Evolutionary conservation across 2,113 vertebrate species (phyloP).

Genomic region (Xiphorhynchus elegans): DNA sequence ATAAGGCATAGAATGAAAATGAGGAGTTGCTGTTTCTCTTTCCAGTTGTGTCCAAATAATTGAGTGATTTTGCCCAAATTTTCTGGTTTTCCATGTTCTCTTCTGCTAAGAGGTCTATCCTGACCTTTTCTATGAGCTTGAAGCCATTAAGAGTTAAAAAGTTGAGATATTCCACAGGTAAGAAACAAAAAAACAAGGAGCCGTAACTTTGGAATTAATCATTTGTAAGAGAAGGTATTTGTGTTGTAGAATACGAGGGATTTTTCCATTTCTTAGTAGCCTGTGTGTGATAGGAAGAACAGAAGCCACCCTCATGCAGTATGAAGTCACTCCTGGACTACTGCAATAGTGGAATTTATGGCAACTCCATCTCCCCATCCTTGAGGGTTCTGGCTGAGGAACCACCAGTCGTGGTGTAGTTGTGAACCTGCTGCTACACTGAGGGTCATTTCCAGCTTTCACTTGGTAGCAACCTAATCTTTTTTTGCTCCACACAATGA

Average conservation of each 20-base stretch:
- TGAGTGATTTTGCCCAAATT: neutral
- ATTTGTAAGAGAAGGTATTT: neutral
- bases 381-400: neutral
- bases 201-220: neutral
- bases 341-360: neutral
- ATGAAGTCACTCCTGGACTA: neutral
- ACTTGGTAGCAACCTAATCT: neutral
- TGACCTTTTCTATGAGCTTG: neutral
- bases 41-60: neutral
- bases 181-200: neutral
- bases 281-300: rapidly evolving
- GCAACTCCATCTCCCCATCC: neutral
- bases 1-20: neutral
- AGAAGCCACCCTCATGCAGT: neutral
- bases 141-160: neutral
- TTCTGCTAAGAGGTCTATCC: neutral
- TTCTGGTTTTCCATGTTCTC: neutral
- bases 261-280: neutral
- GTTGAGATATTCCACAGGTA: neutral
- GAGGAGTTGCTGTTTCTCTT: neutral
- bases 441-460: neutral
- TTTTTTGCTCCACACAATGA: neutral
- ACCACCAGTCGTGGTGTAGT: rapidly evolving
- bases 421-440: neutral
- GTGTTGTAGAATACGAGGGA: neutral